These are phyloP conservation scores for Nycticebus coucang DNA, from an alignment of 2,113 vertebrate species.

Conservation along the genomic window DNA sequence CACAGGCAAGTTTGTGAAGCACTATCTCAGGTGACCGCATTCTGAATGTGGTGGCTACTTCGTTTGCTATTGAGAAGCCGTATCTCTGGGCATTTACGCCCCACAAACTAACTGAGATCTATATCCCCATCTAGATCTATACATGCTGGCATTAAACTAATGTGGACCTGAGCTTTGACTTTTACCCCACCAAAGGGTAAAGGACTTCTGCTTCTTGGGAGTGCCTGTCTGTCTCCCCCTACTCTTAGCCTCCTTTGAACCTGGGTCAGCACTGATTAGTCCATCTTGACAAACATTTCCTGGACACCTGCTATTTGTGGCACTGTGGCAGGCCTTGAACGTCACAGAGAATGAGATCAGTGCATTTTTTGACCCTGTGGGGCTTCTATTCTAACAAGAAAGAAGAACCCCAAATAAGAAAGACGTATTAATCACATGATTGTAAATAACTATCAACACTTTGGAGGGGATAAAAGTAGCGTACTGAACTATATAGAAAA, in stretches of 20 bases:
- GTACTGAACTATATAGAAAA: neutral
- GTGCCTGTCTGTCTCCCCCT: neutral
- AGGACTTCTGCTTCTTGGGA: neutral
- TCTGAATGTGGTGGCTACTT: neutral
- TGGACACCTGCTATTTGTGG: neutral
- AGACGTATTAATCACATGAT: neutral
- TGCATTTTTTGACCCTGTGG: neutral
- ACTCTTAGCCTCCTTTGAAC: neutral
- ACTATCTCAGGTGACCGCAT: neutral
- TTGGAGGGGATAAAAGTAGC: neutral
- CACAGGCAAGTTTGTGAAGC: neutral
- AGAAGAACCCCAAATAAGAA: neutral
- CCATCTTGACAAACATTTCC: neutral
- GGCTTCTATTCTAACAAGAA: neutral
- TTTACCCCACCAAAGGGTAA: neutral
- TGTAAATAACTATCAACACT: neutral
- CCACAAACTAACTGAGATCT: rapidly evolving
- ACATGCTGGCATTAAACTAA: neutral
- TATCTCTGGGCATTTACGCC: neutral
- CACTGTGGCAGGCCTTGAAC: neutral
- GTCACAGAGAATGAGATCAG: neutral
- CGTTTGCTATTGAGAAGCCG: neutral
- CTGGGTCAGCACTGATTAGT: no score
- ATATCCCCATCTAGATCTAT: neutral
- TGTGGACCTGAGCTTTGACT: neutral